Evolutionary conservation across 2,797 vertebrate genomes (phyloP), one percentile per base, ranked within the genome.

Genomic region (Rhinichthys osculus): DNA sequence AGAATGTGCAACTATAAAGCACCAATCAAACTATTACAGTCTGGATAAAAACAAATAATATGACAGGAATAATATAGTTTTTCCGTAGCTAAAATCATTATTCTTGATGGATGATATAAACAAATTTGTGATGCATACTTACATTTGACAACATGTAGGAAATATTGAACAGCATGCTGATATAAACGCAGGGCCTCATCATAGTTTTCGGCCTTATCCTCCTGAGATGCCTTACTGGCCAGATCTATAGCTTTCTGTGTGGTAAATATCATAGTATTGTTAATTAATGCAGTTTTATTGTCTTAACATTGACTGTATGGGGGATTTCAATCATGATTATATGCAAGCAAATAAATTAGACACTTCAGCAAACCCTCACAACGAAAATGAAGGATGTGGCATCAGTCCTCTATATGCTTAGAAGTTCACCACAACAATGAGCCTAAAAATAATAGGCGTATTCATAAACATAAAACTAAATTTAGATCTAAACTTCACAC

Each of bases 121-220:
- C 2, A 52, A 5, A 66, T 27, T 50, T 62, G 17, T 38, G 14
- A 5, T 62, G 40, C 27, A 83, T 83, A 82, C 97, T 96, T 96
- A 99, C 98, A 99, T 96, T 98, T 99, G 78, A 98, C 92, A 52
- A 99, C 97, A 62, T 99, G 98, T 52, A 99, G 94, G 90, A 99
- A 98, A 94, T 99, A 99, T 91, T 98, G 97, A 86, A 99, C 98
- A 62, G 98, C 96, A 10, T 97, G 94, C 11, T 99, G 97, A 92
- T 99, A 99, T 71, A 98, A 92, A 3, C 93, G 95, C 52, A 99
- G 94, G 35, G 98, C 98, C 93, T 99, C 98, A 76, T 98, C 97
- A 7, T 96, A 99, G 93, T 99, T 99, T 87, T 97, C 95, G 33
- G 96, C 98, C 95, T 98, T 98, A 92, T 99, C 98, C 93, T 99